Conservation (phyloP, 2,113 vertebrate species). For the Acanthochromis polyacanthus region DNA sequence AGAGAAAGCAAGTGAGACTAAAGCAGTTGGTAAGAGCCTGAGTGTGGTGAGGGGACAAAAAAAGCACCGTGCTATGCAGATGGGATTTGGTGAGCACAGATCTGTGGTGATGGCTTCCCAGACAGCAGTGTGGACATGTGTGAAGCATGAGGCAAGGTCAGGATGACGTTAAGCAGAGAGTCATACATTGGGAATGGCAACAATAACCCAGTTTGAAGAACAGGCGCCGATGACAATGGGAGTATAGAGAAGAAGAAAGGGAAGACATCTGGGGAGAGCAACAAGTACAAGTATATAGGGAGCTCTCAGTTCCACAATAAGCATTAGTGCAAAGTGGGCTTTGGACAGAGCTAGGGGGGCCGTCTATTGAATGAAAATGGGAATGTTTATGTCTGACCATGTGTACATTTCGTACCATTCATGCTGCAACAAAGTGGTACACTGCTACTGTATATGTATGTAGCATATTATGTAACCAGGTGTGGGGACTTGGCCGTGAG, state of each 20-base stretch:
- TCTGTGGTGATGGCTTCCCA: conserved; percentile 21
- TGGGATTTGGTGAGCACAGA: neutral
- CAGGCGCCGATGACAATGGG: conserved; percentile 5
- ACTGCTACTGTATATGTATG: neutral
- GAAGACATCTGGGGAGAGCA: conserved; percentile 2
- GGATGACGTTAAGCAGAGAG: conserved; percentile 11
- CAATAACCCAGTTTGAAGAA: conserved; percentile 15
- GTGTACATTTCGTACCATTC: conserved; percentile 1
- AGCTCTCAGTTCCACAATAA: conserved; percentile 36
- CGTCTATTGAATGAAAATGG: conserved; percentile 1
- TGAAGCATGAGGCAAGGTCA: conserved; percentile 27
- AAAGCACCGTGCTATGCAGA: conserved; percentile 4
- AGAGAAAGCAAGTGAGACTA: conserved; percentile 3
- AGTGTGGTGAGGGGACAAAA: neutral
- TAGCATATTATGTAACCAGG: conserved; percentile 42
- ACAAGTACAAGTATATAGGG: conserved; percentile 21
- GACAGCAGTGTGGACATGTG: conserved; percentile 5
- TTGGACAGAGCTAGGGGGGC: neutral
- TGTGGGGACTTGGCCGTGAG: conserved; percentile 32
- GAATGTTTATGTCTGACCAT: conserved; percentile 21
- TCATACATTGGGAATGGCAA: neutral
- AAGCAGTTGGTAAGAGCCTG: conserved; percentile 6
- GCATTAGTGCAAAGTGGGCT: conserved; percentile 39
- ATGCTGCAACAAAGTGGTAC: neutral
- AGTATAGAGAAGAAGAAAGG: neutral